A percentile compares a stretch with the other conserved stretches of the same genome.
Evolutionary conservation across 2,113 vertebrate species (phyloP).

Genomic region (Ophthalmolycus amberensis): DNA sequence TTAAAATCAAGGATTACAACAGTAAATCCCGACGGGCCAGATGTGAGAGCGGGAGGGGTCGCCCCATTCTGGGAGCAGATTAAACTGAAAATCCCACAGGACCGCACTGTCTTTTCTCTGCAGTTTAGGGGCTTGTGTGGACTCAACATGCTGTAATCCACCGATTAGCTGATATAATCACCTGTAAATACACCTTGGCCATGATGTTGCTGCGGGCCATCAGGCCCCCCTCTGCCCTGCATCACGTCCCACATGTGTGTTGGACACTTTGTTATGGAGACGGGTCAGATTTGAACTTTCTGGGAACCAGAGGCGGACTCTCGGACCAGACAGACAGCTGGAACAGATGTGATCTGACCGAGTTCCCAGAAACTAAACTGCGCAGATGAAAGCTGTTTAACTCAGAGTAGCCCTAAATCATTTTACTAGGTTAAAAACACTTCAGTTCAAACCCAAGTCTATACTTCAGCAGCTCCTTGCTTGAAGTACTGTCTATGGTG

Average conservation of each 20-base stretch:
- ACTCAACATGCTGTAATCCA: constrained; percentile 86
- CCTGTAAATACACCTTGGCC: constrained; percentile 87
- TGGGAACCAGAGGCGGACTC: constrained; percentile 38
- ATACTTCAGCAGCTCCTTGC: too few species aligned
- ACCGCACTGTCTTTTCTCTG: constrained; percentile 63
- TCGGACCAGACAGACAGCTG: constrained; percentile 47
- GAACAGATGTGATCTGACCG: constrained; percentile 34
- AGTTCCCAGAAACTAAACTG: constrained; percentile 47
- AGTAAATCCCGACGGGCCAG: constrained; percentile 80
- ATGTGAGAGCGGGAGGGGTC: constrained; percentile 78
- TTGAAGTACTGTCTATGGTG: too few species aligned
- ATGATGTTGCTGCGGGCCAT: constrained; percentile 31
- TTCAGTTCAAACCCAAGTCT: neutral
- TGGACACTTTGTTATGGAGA: neutral
- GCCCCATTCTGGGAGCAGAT: constrained; percentile 75
- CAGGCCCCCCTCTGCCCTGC: neutral
- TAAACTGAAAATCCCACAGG: constrained; percentile 79
- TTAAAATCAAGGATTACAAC: constrained; percentile 84
- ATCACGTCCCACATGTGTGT: neutral
- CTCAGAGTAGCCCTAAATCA: constrained; percentile 10
- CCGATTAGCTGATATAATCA: constrained; percentile 91
- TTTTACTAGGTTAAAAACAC: neutral
- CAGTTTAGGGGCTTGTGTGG: constrained; percentile 79
- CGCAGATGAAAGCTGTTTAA: constrained; percentile 26
- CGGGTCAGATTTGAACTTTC: constrained; percentile 30